phyloP scores from a whole-genome alignment of 2,113 vertebrate genomes.

The Charadrius vociferus region DNA sequence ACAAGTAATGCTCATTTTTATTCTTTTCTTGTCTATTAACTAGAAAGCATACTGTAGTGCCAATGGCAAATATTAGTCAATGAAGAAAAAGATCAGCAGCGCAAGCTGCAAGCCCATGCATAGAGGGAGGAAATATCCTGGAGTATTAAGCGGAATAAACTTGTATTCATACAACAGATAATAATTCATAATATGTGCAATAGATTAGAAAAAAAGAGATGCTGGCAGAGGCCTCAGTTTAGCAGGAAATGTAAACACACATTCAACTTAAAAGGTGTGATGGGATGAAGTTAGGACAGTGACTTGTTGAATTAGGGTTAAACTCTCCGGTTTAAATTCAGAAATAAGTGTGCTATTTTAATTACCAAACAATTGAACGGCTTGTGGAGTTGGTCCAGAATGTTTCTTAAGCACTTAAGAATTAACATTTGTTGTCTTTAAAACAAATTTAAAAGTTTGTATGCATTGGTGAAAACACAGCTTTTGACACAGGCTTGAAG shows the following conservation, averaged over 20 bases:
- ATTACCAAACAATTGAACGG: not conserved
- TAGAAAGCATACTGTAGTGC: not conserved
- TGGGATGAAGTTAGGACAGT: not conserved
- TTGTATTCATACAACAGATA: not conserved
- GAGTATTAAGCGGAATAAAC: not conserved
- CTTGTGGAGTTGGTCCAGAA: not conserved
- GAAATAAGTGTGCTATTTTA: not conserved
- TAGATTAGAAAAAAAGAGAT: not conserved
- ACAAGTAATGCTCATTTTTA: not conserved
- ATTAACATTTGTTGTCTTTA: not conserved
- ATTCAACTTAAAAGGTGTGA: not conserved
- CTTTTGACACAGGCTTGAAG: not conserved
- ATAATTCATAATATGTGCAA: not conserved
- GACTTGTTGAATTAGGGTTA: not conserved
- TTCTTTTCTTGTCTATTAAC: not conserved
- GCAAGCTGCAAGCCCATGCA: not conserved
- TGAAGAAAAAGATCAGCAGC: not conserved
- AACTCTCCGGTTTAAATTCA: not conserved
- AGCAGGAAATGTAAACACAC: not conserved
- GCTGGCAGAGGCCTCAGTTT: not conserved
- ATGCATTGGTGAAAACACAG: not conserved
- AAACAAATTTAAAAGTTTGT: not conserved
- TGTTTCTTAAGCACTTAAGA: not conserved
- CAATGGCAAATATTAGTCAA: not conserved
- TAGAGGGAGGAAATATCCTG: not conserved